Percentiles rank a stretch among this genome's conserved stretches.
Conservation (phyloP, 35 echinoderm and acorn worm genomes). For the Apostichopus japonicus region DNA sequence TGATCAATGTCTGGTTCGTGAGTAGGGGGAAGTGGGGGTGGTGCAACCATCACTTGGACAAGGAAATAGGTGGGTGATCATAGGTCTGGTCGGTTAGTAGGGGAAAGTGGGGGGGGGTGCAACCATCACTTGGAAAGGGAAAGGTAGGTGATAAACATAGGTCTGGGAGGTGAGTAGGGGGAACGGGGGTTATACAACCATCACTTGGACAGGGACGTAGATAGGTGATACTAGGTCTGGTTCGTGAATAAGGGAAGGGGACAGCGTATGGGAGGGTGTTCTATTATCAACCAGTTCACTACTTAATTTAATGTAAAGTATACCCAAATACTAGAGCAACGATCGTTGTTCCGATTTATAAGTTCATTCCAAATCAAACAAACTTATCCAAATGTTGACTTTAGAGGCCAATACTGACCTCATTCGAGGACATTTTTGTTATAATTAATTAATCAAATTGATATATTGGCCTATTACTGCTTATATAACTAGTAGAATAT, state of each 20-base stretch:
- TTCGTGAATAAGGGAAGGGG: background rate
- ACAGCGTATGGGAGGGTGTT: conserved; percentile 5
- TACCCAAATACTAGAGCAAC: no score
- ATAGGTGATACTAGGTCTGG: background rate
- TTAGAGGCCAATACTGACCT: no score
- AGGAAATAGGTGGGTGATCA: conserved; percentile 48
- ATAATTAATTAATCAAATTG: no score
- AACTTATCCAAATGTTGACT: no score
- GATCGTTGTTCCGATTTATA: no score
- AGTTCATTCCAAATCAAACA: no score
- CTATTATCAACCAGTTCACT: conserved; percentile 61
- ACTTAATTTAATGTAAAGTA: no score
- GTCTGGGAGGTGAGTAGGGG: background rate
- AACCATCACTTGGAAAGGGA: conserved; percentile 73
- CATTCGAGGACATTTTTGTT: no score
- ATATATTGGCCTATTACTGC: no score
- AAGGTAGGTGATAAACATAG: conserved; percentile 19
- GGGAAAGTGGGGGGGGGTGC: conserved; percentile 30
- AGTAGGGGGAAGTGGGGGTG: conserved; percentile 29
- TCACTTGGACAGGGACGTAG: conserved; percentile 58
- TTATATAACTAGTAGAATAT: background rate
- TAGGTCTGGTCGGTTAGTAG: background rate
- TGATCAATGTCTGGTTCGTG: background rate
- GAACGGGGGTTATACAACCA: conserved; percentile 75
- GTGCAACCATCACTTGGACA: conserved; percentile 77